Evolutionary conservation across 2,797 vertebrate species (phyloP), one percentile per base, ranked within the genome.

Genomic region (Octomys mimax): DNA sequence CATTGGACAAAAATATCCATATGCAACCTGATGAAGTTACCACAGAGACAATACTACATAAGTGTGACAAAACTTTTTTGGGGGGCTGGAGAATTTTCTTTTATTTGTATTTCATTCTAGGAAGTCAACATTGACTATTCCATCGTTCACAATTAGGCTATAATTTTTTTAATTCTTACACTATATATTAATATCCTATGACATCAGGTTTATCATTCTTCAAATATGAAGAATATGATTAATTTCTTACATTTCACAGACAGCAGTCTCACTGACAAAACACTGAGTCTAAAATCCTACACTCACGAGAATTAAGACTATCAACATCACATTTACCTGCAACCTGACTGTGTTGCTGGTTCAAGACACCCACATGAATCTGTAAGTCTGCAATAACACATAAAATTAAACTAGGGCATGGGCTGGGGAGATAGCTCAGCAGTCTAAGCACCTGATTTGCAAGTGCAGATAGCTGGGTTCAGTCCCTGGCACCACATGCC

Each of bases 31-130:
- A 10, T 75, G 36, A 91, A 28, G 39, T 70, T 89, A n/a, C 9
- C 62, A 81, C 7, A 21, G 10, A 86, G 24, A 66, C 21, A 2
- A 10, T 22, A 13, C 3, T n/a, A 70, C 7, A 39, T 42, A 75
- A 59, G 21, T 49, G 57, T 28, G 21, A 13, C 54, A 75, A 49
- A 93, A 73, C 80, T 91, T 64, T 49, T 10, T 49, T 49, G 0
- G 49, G 49, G 49, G 19, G 22, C 95, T 95, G 94, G 87, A 97
- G 87, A 96, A 98, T 54, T 96, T 97, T 84, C 95, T 96, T 98
- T 98, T 97, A 96, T 92, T 81, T 85, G 97, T 98, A 91, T 96
- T 96, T 97, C 97, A 96, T 97, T 92, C 91, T 97, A 96, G 94
- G 95, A 98, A 96, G 91, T 96, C 19, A 22, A 96, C 92, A 97